A percentile compares a stretch with the other conserved stretches of the same genome.
Conservation (phyloP, 2,888 invertebrate species). For the Malachius bipustulatus region DNA sequence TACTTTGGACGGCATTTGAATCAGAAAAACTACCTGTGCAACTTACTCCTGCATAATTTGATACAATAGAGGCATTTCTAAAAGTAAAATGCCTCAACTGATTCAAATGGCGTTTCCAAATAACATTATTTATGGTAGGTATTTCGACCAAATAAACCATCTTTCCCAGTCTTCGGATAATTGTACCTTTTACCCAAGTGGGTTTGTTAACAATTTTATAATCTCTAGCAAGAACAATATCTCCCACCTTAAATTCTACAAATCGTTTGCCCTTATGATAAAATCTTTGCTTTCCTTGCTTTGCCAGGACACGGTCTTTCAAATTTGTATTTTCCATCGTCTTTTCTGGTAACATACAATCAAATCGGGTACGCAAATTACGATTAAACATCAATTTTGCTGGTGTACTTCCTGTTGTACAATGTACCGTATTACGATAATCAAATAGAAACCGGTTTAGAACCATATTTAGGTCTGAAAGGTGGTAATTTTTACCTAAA, state of each 20-base stretch:
- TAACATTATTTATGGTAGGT: no score
- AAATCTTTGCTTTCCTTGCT: constrained; percentile 5
- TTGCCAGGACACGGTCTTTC: background rate
- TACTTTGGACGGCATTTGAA: no score
- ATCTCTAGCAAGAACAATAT: no score
- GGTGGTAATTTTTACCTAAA: constrained; percentile 2
- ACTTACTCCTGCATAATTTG: no score
- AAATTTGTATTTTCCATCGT: background rate
- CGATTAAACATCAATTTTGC: constrained; percentile 8
- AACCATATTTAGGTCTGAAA: constrained; percentile 4
- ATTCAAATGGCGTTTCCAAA: constrained; percentile 11
- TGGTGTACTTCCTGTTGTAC: constrained; percentile 6
- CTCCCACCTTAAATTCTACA: constrained; percentile 9
- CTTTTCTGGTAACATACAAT: constrained; percentile 7
- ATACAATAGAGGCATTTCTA: no score
- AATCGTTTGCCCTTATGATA: constrained; percentile 7
- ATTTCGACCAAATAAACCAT: constrained; percentile 10
- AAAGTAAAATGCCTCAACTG: constrained; percentile 1
- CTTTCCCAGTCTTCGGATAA: constrained; percentile 7
- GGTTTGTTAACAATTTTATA: constrained; percentile 9
- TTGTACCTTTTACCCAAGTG: constrained; percentile 10
- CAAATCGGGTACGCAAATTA: constrained; percentile 7
- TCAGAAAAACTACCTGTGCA: no score
- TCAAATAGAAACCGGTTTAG: constrained; percentile 8
- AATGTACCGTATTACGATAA: constrained; percentile 9